Conservation (phyloP, 1,140 invertebrate genomes). For the Solenopsis invicta region DNA sequence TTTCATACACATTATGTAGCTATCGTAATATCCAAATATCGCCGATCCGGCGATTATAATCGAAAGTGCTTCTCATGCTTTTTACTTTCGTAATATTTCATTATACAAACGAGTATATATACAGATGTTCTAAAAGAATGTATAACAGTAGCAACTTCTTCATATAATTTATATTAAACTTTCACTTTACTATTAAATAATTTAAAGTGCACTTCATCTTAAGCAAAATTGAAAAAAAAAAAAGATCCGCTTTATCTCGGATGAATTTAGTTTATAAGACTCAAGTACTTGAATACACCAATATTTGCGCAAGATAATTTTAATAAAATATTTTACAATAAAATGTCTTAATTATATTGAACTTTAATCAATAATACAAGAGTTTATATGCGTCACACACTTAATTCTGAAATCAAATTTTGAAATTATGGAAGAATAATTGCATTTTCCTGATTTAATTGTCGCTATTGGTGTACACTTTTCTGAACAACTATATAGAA, state of each 20-base stretch:
- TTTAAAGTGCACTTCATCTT: conserved; percentile 21
- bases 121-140: conserved; percentile 49
- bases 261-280: background rate
- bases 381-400: background rate
- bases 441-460: conserved; percentile 6
- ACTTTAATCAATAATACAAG: background rate
- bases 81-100: conserved; percentile 49
- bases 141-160: conserved; percentile 49
- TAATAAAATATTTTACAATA: background rate
- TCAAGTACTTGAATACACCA: conserved; percentile 16
- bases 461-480: conserved; percentile 44
- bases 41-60: conserved; percentile 34
- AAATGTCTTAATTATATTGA: background rate
- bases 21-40: conserved; percentile 41
- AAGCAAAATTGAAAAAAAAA: conserved; percentile 3
- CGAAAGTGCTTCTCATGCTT: conserved; percentile 28
- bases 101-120: conserved; percentile 36
- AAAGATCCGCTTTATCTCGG: background rate
- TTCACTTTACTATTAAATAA: background rate
- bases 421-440: background rate
- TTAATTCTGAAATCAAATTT: conserved; percentile 17
- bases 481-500: conserved; percentile 34
- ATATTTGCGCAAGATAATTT: background rate
- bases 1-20: conserved; percentile 36
- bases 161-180: conserved; percentile 40